Conservation (phyloP, 2,797 vertebrate species). For the Intellagama lesueurii region DNA sequence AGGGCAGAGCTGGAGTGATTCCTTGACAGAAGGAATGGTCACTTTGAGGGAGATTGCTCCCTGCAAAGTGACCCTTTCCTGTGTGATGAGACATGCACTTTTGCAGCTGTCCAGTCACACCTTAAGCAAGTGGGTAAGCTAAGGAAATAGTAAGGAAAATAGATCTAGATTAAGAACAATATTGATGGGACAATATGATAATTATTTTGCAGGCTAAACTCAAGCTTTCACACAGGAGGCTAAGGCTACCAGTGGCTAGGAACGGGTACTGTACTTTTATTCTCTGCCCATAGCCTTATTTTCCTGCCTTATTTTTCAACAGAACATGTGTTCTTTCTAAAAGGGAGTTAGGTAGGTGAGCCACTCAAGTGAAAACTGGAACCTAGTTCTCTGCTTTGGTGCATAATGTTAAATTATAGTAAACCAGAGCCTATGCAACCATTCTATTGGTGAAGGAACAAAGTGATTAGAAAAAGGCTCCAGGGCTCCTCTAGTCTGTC, state of each 20-base stretch:
- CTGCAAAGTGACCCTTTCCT: no score
- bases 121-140: no score
- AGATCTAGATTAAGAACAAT: constrained; percentile 3
- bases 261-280: no score
- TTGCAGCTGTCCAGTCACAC: no score
- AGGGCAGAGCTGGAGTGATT: no score
- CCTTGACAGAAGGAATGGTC: no score
- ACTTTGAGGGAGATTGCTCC: no score
- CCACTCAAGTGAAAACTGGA: not conserved
- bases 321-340: not conserved
- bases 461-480: not conserved
- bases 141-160: not conserved
- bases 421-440: no score
- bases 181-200: not conserved
- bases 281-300: no score
- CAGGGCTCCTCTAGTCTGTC: not conserved
- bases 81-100: no score
- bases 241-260: constrained; percentile 28
- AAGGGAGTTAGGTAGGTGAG: not conserved
- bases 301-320: constrained; percentile 11
- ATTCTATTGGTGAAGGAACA: not conserved
- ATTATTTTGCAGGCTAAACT: constrained; percentile 11
- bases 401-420: not conserved
- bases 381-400: not conserved
- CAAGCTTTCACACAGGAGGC: not conserved